Evolutionary conservation across 1,140 invertebrate species (phyloP), one percentile per base, ranked within the genome.

Genomic region (Hesperophylax magnus): DNA sequence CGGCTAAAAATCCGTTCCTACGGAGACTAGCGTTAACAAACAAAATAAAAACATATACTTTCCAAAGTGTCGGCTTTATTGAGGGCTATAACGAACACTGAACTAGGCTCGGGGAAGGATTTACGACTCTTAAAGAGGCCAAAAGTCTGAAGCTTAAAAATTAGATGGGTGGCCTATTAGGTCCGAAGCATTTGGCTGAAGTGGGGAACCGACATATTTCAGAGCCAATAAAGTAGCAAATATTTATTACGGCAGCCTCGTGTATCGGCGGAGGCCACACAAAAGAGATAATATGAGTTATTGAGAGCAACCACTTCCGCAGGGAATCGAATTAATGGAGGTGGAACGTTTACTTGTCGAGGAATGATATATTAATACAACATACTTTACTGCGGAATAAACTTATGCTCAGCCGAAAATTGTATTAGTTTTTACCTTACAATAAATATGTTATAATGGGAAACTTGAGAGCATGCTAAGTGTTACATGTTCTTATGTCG

Each of bases 41-140:
- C 67, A 53, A 71, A 71, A 71, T 71, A 71, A 71, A 71, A 71
- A 71, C 39, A 47, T 3, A 71, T 71, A 52, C 67, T 71, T 65
- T 67, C 11, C 17, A n/a, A 71, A 71, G 67, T 71, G 67, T 71
- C 39, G 18, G 67, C 31, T 71, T 71, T 71, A 71, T 71, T 39
- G 67, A 71, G 67, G 34, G 67, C 67, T 71, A 52, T 20, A 20
- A 52, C 67, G 31, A 34, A 71, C 2, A 67, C 31, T 67, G 63
- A n/a, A 67, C 63, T 67, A 31, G 31, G 34, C 67, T 24, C 5
- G 18, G 34, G 31, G 17, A 52, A n/a, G 67, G 67, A 71, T 71
- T 71, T 71, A 71, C 22, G 18, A 18, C 67, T 52, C 67, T 71
- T 71, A 71, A 71, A 71, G 67, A 47, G 67, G 31, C 67, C 20